A percentile compares a stretch with the other conserved stretches of the same genome.
phyloP scores from a whole-genome alignment of 1,140 invertebrate species.

The Cecropterus lyciades region DNA sequence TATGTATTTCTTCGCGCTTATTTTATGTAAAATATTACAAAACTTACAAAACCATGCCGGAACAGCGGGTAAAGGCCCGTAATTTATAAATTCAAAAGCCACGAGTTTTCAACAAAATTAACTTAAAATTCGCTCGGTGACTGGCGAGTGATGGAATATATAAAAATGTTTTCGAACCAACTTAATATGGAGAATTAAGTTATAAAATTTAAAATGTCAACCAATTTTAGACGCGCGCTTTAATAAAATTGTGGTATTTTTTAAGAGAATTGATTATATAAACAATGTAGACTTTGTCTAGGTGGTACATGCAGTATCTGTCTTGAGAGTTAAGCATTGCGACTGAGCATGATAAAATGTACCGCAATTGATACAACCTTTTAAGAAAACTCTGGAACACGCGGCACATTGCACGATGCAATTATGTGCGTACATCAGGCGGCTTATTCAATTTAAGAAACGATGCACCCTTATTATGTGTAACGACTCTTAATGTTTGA shows the following conservation, averaged over 20 bases:
- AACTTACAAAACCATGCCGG: not conserved
- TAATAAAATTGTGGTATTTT: not conserved
- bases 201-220: constrained; percentile 11
- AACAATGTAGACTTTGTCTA: not conserved
- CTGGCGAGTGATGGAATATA: constrained; percentile 18
- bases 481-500: too few relatives aligned
- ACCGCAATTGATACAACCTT: too few relatives aligned
- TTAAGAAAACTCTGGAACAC: too few relatives aligned
- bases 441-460: too few relatives aligned
- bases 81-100: constrained; percentile 23
- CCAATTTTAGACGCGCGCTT: not conserved
- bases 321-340: too few relatives aligned
- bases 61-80: not conserved
- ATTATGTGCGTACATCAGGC: too few relatives aligned
- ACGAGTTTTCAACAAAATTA: constrained; percentile 26
- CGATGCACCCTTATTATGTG: too few relatives aligned
- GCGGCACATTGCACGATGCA: too few relatives aligned
- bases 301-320: too few relatives aligned
- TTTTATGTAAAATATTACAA: constrained; percentile 1
- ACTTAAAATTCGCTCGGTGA: constrained; percentile 15
- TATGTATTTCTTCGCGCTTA: not conserved
- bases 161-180: constrained; percentile 7
- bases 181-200: constrained; percentile 14
- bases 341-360: too few relatives aligned
- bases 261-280: not conserved